These are phyloP conservation scores for Dasyprocta punctata DNA, from an alignment of 2,113 vertebrate genomes.

Conservation along the genomic window DNA sequence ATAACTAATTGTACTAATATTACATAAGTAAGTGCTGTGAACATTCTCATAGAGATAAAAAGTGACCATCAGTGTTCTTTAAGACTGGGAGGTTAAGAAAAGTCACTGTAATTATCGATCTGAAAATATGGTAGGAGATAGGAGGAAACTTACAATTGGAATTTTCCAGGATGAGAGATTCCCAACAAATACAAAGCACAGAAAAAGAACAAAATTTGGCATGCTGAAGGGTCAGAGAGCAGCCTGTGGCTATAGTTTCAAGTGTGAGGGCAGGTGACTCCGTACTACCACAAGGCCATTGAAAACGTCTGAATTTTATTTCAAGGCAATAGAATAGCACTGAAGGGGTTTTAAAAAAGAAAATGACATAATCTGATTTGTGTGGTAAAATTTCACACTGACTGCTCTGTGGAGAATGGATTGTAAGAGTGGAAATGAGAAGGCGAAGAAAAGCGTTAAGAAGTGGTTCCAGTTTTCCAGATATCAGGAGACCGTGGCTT, in stretches of 20 bases:
- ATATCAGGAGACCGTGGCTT: not conserved
- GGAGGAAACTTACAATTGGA: not conserved
- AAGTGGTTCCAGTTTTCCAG: not conserved
- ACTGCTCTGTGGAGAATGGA: constrained; percentile 70
- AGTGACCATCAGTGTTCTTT: not conserved
- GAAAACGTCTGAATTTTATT: constrained; percentile 40
- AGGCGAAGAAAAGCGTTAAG: not conserved
- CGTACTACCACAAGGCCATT: too few relatives aligned
- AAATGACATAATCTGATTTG: constrained; percentile 72
- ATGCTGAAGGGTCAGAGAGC: not conserved
- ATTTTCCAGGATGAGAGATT: not conserved
- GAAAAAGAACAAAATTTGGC: not conserved
- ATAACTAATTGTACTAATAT: not conserved
- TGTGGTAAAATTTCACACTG: constrained; percentile 74
- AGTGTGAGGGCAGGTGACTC: not conserved
- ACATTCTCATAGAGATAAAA: not conserved
- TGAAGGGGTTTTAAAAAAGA: constrained; percentile 40
- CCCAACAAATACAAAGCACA: not conserved
- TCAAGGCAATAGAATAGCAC: not conserved
- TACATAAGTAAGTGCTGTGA: not conserved
- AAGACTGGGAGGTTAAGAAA: not conserved
- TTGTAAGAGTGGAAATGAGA: constrained; percentile 57
- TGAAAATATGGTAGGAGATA: too few relatives aligned
- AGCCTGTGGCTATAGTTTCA: accelerated
- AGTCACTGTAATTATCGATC: not conserved